Evolutionary conservation across 2,797 vertebrate species (phyloP).

Genomic region (Catharus ustulatus): DNA sequence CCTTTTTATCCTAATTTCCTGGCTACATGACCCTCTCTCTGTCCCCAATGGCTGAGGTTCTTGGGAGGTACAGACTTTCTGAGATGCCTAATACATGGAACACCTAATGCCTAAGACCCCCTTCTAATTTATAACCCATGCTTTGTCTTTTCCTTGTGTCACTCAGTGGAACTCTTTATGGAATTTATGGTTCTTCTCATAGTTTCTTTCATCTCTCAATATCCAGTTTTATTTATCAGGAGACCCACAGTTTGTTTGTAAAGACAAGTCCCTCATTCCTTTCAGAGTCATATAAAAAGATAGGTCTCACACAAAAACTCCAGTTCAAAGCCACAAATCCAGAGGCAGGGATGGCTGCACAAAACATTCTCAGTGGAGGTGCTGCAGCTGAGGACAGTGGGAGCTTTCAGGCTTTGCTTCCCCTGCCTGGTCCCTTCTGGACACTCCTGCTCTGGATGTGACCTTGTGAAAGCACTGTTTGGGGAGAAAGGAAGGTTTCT

Average conservation of each 20-base stretch:
- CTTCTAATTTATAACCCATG: neutral
- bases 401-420: neutral
- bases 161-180: neutral
- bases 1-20: neutral
- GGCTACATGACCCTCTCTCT: neutral
- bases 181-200: neutral
- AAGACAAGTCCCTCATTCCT: neutral
- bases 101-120: neutral
- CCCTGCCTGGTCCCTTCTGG: neutral
- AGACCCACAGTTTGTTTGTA: neutral
- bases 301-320: accelerated
- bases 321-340: neutral
- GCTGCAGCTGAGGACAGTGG: neutral
- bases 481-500: neutral
- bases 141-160: neutral
- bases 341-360: neutral
- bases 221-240: neutral
- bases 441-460: neutral
- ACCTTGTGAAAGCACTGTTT: neutral
- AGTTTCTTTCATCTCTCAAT: neutral
- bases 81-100: neutral
- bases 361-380: neutral
- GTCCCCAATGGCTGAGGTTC: neutral
- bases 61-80: neutral
- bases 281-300: neutral